Percentiles rank a stretch among this genome's conserved stretches.
Evolutionary conservation across 2,888 invertebrate genomes (phyloP).

Genomic region (Unio delphinus): DNA sequence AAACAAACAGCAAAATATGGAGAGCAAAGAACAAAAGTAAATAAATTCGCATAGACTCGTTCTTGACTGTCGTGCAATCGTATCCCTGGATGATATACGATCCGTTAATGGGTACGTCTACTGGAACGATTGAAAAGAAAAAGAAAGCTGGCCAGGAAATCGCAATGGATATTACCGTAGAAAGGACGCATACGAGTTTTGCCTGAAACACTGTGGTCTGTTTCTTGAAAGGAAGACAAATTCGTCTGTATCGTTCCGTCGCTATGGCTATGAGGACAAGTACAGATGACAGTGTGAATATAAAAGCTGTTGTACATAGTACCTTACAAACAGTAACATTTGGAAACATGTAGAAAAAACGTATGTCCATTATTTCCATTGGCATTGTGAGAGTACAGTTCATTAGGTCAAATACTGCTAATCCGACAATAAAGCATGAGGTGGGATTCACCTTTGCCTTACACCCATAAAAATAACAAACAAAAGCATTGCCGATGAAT

Average conservation of each 20-base stretch:
- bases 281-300: slow-evolving; percentile 39
- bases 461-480: too few species aligned
- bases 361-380: too few species aligned
- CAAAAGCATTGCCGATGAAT: too few species aligned
- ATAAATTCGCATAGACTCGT: slow-evolving; percentile 15
- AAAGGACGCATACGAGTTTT: slow-evolving; percentile 27
- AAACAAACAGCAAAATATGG: too few species aligned
- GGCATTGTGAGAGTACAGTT: too few species aligned
- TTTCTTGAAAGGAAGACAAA: slow-evolving; percentile 29
- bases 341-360: slow-evolving; percentile 25
- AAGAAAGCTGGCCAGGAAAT: slow-evolving; percentile 31
- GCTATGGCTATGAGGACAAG: slow-evolving; percentile 49
- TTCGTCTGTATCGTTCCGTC: slow-evolving; percentile 38
- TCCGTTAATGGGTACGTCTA: slow-evolving; percentile 9
- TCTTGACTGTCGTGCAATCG: slow-evolving; percentile 32
- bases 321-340: slow-evolving; percentile 47
- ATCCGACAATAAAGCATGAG: too few species aligned
- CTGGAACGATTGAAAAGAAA: slow-evolving; percentile 13
- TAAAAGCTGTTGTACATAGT: slow-evolving; percentile 37
- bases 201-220: slow-evolving; percentile 35
- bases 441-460: too few species aligned
- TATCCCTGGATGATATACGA: slow-evolving; percentile 15
- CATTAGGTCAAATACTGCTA: too few species aligned
- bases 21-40: too few species aligned
- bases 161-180: slow-evolving; percentile 13